These are phyloP conservation scores for Pomatostomus ruficeps DNA, from an alignment of 2,113 vertebrate genomes.

Conservation along the genomic window DNA sequence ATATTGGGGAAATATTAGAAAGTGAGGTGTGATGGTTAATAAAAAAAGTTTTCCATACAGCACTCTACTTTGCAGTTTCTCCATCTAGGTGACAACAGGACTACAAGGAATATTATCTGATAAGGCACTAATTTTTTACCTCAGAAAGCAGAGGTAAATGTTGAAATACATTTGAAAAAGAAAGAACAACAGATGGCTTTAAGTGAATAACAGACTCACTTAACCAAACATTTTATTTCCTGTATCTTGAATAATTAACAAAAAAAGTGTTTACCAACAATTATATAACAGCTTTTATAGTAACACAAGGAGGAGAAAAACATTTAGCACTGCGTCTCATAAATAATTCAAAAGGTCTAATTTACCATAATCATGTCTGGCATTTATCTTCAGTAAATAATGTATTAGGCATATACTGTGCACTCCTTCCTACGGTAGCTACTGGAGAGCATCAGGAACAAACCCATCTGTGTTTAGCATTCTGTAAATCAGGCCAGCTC, in stretches of 20 bases:
- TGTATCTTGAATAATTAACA: conserved; percentile 59
- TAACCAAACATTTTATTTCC: conserved; percentile 57
- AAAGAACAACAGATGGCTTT: background rate
- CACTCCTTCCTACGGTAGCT: conserved; percentile 40
- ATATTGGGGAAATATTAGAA: background rate
- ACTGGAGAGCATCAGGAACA: conserved; percentile 38
- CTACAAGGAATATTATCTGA: background rate
- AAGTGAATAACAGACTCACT: conserved; percentile 41
- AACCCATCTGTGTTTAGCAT: conserved; percentile 48
- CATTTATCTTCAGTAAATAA: conserved; percentile 68
- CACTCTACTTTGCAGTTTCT: background rate
- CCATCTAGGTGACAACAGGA: background rate
- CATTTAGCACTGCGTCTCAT: conserved; percentile 60
- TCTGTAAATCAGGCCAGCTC: conserved; percentile 49
- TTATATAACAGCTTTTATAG: conserved; percentile 60
- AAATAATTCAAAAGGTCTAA: conserved; percentile 68
- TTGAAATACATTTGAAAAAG: background rate
- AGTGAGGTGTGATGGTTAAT: background rate
- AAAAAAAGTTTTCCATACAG: background rate
- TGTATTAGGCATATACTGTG: conserved; percentile 43
- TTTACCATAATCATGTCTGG: conserved; percentile 66
- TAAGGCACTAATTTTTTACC: background rate
- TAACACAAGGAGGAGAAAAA: conserved; percentile 44
- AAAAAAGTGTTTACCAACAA: conserved; percentile 67
- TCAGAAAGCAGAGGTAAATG: background rate